phyloP scores from a whole-genome alignment of 2,797 vertebrate species.

The Artibeus lituratus region DNA sequence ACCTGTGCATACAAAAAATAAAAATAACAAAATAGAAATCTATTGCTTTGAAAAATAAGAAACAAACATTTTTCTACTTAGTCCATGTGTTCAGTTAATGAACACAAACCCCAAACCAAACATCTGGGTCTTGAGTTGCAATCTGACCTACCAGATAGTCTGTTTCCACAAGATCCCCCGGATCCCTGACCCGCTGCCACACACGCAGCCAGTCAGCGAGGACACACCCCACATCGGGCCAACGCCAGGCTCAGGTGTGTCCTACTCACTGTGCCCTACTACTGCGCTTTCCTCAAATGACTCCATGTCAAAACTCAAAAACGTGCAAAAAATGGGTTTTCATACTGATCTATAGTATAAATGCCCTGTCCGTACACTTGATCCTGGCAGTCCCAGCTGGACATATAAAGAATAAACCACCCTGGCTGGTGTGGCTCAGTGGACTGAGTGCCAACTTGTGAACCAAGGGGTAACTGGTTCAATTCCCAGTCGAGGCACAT shows the following conservation, averaged over 20 bases:
- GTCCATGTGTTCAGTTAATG: not conserved
- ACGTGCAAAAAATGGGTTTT: not conserved
- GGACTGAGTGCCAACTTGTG: too few relatives aligned
- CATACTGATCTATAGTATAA: not conserved
- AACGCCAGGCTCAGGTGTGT: not conserved
- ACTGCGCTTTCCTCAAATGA: not conserved
- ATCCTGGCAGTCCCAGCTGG: not conserved
- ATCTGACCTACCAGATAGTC: fast-evolving
- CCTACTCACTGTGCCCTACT: not conserved
- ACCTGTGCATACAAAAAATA: not conserved
- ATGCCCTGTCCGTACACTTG: not conserved
- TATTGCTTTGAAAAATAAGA: constrained; percentile 21
- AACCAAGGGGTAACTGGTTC: too few relatives aligned
- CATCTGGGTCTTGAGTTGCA: not conserved
- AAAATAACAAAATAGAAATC: constrained; percentile 5
- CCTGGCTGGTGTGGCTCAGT: too few relatives aligned
- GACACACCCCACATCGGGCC: fast-evolving
- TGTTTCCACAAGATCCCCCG: not conserved
- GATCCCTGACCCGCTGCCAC: not conserved
- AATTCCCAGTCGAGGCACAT: too few relatives aligned
- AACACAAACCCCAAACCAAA: not conserved
- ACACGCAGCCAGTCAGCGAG: fast-evolving
- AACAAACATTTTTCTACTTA: not conserved
- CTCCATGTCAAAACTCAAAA: not conserved
- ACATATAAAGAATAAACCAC: too few relatives aligned